Evolutionary conservation across 2,888 invertebrate species (phyloP), one percentile per base, ranked within the genome.

Genomic region (Epinotia brunnichana): DNA sequence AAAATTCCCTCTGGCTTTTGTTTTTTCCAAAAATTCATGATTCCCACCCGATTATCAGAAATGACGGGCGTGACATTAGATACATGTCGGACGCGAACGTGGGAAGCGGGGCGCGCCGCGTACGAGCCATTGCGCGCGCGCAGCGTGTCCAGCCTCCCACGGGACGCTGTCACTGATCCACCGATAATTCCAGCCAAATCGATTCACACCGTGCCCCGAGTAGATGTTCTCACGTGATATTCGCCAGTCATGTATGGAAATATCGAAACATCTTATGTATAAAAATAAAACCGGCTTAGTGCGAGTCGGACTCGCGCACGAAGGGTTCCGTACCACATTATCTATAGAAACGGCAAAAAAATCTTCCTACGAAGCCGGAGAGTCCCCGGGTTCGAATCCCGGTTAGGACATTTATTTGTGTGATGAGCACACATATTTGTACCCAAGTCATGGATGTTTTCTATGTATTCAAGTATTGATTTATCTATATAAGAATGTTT

Each of bases 31-130:
- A 60, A 4, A 60, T 10, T 13, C 4, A 1, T 3, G 59, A 41
- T 51, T 69, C 57, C 21, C 61, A 74, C n/a, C 57, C 56, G 62
- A 74, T 68, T 54, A 71, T 29, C 39, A 68, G 71, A 74, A 74
- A 72, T 77, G 79, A 80, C 79, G 81, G 86, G 87, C 85, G 87
- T 85, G 89, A 87, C 82, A 90, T 87, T 86, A 75, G 89, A 90
- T 87, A 87, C 78, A 80, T 82, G 79, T 77, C 54, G 15, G 9
- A 54, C 0, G 7, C 35, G 35, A 35, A 35, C 35, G 53, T 64
- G 64, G 64, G 64, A 64, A 62, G 62, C 62, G 44, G 11, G 17
- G 4, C 11, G 17, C 13, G 35, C 59, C 29, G 17, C 13, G 67
- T 57, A 67, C 56, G 68, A n/a, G 68, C 62, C 71, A 70, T 84